Evolutionary conservation across 2,888 invertebrate species (phyloP), one percentile per base, ranked within the genome.

Genomic region (Alcis repandata): DNA sequence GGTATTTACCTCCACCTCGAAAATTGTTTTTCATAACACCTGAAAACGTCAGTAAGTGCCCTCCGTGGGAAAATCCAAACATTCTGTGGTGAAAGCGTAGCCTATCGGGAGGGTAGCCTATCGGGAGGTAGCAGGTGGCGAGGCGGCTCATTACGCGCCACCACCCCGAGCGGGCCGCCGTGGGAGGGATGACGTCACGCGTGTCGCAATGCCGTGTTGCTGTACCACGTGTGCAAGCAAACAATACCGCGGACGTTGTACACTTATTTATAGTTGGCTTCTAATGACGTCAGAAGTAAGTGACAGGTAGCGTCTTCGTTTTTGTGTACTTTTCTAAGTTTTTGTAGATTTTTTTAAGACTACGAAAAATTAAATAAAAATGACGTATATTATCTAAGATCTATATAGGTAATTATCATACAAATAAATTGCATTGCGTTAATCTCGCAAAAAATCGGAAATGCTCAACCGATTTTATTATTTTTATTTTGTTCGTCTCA

Each of bases 161-260:
- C 59, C 66, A 32, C 58, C 51, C 54, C 59, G 60, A 45, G 20
- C 36, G 52, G 27, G 70, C 68, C 8, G 40, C 20, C 15, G 53
- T 10, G 53, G 54, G 32, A 17, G 38, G 20, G 63, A 70, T 87
- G 86, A 87, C 87, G 87, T 88, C 87, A 87, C 77, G 60, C 79
- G 73, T 87, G 87, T 85, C 87, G 87, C 87, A 88, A 78, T 88
- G 87, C 86, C 76, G 84, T 79, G 78, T 72, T 77, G 73, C 73
- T 72, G 66, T 68, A 60, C 63, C 64, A 66, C 59, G 65, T 73
- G 70, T 67, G 66, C 63, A 63, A 40, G 33, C 41, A 49, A 64
- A 51, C 64, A 59, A 59, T 54, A 59, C 49, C 22, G 43, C 56
- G 54, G 59, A 59, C 49, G 17, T 51, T 27, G 41, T 20, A 17